Percentiles rank a stretch among this genome's conserved stretches.
phyloP scores from a whole-genome alignment of 2,113 vertebrate genomes.

The Hystrix brachyura region DNA sequence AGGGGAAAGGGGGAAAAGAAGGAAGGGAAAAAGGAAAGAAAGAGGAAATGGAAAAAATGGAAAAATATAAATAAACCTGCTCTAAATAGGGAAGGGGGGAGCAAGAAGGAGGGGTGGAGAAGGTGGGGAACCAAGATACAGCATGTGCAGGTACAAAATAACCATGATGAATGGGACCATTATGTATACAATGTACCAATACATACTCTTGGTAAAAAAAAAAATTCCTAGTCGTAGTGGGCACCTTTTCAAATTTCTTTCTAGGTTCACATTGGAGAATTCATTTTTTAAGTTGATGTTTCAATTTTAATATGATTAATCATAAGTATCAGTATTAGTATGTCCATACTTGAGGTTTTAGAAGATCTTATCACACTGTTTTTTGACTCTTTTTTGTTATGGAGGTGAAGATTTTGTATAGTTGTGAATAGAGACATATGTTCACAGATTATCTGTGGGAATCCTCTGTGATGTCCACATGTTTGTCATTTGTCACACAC shows the following conservation, averaged over 20 bases:
- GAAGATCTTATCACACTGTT: background rate
- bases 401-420: background rate
- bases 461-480: background rate
- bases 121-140: too few relatives aligned
- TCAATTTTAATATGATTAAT: background rate
- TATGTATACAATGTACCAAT: too few relatives aligned
- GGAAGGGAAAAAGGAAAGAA: too few relatives aligned
- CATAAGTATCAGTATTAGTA: background rate
- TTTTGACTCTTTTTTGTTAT: background rate
- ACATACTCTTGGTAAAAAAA: too few relatives aligned
- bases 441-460: background rate
- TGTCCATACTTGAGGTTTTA: background rate
- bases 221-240: background rate
- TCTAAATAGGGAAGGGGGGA: too few relatives aligned
- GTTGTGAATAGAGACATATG: background rate
- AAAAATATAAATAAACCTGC: too few relatives aligned
- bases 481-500: background rate
- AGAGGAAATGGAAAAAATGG: too few relatives aligned
- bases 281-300: background rate
- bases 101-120: too few relatives aligned
- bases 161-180: too few relatives aligned
- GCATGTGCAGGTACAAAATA: too few relatives aligned
- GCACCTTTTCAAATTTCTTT: background rate
- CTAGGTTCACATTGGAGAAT: background rate
- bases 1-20: too few relatives aligned